Conservation (phyloP, 2,113 vertebrate species). For the Pelmatolapia mariae region DNA sequence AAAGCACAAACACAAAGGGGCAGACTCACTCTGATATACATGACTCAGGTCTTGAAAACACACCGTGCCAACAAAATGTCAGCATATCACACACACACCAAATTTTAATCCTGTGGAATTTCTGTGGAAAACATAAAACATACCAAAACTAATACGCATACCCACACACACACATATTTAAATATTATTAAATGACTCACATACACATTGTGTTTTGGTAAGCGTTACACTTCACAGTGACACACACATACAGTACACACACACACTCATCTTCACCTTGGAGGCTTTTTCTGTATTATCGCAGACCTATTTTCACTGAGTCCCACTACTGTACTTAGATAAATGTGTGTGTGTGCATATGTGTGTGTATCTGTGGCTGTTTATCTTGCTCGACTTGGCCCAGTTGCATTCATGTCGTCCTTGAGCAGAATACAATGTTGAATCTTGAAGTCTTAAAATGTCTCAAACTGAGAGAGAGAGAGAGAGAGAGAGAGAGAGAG, state of each 20-base stretch:
- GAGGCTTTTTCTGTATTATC: constrained; percentile 27
- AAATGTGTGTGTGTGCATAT: neutral
- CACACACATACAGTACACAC: neutral
- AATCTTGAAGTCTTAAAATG: neutral
- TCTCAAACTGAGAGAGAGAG: neutral
- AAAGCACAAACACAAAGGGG: neutral
- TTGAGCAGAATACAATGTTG: constrained; percentile 3
- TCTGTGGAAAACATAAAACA: neutral
- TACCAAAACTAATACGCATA: neutral
- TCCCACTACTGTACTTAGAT: constrained; percentile 26
- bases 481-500: neutral
- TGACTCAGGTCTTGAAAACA: neutral
- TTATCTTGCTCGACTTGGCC: constrained; percentile 14
- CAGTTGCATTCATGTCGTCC: constrained; percentile 13
- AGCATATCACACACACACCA: neutral
- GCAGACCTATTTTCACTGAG: constrained; percentile 39
- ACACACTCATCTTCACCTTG: neutral
- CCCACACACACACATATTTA: neutral
- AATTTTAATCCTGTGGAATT: neutral
- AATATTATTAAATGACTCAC: neutral
- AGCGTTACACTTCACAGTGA: neutral
- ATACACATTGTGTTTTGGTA: neutral
- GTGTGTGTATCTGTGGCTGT: neutral
- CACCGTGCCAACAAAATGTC: neutral
- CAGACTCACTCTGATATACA: neutral